A percentile compares a stretch with the other conserved stretches of the same genome.
Conservation (phyloP, 2,113 vertebrate species). For the Burhinus bistriatus region DNA sequence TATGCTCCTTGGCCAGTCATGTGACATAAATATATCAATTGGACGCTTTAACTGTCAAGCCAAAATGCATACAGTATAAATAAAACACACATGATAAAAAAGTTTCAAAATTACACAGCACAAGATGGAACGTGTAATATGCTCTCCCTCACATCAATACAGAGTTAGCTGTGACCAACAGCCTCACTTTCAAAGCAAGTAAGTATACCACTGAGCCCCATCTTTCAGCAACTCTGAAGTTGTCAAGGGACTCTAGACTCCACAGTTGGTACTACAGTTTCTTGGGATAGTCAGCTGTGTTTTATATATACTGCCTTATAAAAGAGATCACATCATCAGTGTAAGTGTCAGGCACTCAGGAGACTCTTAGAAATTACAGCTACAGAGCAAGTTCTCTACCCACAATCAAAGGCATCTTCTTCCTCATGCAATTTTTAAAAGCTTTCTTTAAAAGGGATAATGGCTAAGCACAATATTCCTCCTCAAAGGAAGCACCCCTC, state of each 20-base stretch:
- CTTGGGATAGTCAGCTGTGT: background rate
- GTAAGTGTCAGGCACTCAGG: background rate
- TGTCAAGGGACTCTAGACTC: background rate
- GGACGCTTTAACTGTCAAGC: slow-evolving; percentile 85
- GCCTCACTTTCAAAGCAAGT: background rate
- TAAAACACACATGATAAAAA: background rate
- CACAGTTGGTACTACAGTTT: background rate
- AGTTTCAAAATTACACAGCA: background rate
- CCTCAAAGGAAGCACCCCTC: background rate
- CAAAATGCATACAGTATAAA: background rate
- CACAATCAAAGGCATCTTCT: background rate
- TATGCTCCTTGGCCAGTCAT: slow-evolving; percentile 96
- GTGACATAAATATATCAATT: slow-evolving; percentile 92
- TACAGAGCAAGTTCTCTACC: background rate
- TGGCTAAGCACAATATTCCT: background rate
- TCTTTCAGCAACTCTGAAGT: background rate
- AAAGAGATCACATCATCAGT: background rate
- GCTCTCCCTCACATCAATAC: background rate
- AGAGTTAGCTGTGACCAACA: background rate
- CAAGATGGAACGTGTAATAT: background rate
- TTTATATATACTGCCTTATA: background rate
- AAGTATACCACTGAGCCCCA: background rate
- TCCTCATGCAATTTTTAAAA: background rate
- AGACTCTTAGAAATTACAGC: background rate
- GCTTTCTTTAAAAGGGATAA: background rate